Conservation (phyloP, 2,113 vertebrate genomes). For the Sebastes fasciatus region DNA sequence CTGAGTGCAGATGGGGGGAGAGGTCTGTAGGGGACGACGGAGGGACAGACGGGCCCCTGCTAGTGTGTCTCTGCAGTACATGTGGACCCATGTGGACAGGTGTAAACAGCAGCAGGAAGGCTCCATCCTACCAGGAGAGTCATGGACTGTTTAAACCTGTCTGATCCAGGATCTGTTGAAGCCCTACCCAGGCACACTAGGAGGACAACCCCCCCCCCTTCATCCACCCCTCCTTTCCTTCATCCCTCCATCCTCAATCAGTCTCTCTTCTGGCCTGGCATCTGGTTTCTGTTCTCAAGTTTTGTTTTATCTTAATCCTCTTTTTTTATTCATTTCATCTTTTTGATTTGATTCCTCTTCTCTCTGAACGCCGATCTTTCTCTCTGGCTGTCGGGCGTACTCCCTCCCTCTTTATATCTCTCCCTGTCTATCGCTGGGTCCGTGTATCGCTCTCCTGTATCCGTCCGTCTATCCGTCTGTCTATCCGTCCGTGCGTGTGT, state of each 20-base stretch:
- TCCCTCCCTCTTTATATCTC: conserved; percentile 71
- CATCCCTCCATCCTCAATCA: conserved; percentile 81
- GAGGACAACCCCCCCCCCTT: conserved; percentile 36
- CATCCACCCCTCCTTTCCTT: conserved; percentile 55
- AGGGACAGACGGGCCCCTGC: conserved; percentile 29
- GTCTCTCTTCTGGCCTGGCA: conserved; percentile 83
- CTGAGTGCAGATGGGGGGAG: conserved; percentile 81
- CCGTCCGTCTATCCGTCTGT: conserved; percentile 70
- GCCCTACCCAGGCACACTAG: conserved; percentile 37
- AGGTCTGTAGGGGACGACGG: conserved; percentile 49
- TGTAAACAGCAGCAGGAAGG: conserved; percentile 15
- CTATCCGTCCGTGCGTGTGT: conserved; percentile 66
- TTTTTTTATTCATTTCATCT: conserved; percentile 66
- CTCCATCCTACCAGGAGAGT: conserved; percentile 12
- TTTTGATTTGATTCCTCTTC: conserved; percentile 55
- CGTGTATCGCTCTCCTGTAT: conserved; percentile 78
- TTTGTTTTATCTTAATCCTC: conserved; percentile 59
- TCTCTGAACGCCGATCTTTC: conserved; percentile 53
- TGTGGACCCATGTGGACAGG: neutral
- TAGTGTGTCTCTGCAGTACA: conserved; percentile 35
- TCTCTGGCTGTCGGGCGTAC: conserved; percentile 64
- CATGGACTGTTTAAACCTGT: conserved; percentile 8
- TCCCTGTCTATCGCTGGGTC: conserved; percentile 83
- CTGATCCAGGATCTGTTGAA: conserved; percentile 3
- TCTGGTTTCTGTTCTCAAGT: conserved; percentile 83